A percentile compares a stretch with the other conserved stretches of the same genome.
Evolutionary conservation across 2,888 invertebrate species (phyloP).

Genomic region (Lithosia quadra): DNA sequence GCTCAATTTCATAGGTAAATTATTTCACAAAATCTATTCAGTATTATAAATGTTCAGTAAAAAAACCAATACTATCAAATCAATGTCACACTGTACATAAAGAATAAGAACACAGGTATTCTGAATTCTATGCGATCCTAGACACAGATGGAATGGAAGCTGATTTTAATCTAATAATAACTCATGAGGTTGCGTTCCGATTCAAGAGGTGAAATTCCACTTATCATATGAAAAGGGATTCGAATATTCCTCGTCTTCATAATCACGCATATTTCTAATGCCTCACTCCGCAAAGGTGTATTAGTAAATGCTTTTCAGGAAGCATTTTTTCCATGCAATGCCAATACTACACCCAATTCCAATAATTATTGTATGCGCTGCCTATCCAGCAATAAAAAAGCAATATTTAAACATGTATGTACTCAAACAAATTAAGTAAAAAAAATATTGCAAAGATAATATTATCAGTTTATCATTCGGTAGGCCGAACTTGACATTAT

Average conservation of each 20-base stretch:
- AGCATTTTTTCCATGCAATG: neutral
- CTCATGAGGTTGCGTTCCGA: neutral
- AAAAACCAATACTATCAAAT: neutral
- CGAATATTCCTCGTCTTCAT: neutral
- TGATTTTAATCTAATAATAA: too few relatives aligned
- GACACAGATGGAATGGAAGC: neutral
- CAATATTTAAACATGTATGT: too few relatives aligned
- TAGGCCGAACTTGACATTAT: too few relatives aligned
- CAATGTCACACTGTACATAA: neutral
- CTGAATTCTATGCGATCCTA: neutral
- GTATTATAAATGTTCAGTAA: too few relatives aligned
- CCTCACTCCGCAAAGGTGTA: neutral
- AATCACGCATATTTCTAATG: neutral
- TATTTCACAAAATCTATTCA: too few relatives aligned
- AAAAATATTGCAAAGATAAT: too few relatives aligned
- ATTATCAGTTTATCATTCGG: too few relatives aligned
- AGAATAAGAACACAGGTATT: neutral
- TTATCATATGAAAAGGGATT: neutral
- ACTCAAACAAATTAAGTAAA: too few relatives aligned
- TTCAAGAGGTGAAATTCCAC: neutral
- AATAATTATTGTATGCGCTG: too few relatives aligned
- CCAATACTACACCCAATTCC: too few relatives aligned
- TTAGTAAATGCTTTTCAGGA: neutral
- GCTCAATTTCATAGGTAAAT: too few relatives aligned
- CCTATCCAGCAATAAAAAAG: too few relatives aligned